Conservation (phyloP, 2,888 invertebrate genomes). For the Macrosiphum euphorbiae region DNA sequence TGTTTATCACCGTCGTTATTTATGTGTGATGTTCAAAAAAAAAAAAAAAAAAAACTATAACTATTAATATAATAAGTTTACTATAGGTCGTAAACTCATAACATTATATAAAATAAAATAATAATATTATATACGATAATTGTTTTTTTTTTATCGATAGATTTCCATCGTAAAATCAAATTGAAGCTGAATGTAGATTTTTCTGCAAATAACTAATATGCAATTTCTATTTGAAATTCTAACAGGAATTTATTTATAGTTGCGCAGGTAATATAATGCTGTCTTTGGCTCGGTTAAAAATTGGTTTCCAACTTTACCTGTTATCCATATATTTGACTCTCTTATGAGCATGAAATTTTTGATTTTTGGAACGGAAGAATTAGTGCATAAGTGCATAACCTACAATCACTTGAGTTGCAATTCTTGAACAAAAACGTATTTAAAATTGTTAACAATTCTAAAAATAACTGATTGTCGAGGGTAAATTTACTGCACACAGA, state of each 20-base stretch:
- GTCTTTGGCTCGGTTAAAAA: background rate
- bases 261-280: background rate
- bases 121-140: background rate
- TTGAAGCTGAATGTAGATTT: background rate
- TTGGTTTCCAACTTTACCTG: background rate
- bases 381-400: background rate
- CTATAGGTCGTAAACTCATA: slow-evolving; percentile 9
- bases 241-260: background rate
- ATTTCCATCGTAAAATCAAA: slow-evolving; percentile 44
- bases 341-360: background rate
- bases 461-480: background rate
- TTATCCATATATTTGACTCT: background rate
- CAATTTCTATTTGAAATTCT: background rate
- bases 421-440: background rate
- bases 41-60: background rate
- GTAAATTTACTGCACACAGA: background rate
- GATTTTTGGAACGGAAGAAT: background rate
- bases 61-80: background rate
- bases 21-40: background rate
- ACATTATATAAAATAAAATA: background rate
- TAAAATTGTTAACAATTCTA: background rate
- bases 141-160: background rate
- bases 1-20: slow-evolving; percentile 4
- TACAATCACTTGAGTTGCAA: background rate
- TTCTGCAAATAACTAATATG: background rate